Conservation (phyloP, 2,888 invertebrate species). For the Agrochola circellaris region DNA sequence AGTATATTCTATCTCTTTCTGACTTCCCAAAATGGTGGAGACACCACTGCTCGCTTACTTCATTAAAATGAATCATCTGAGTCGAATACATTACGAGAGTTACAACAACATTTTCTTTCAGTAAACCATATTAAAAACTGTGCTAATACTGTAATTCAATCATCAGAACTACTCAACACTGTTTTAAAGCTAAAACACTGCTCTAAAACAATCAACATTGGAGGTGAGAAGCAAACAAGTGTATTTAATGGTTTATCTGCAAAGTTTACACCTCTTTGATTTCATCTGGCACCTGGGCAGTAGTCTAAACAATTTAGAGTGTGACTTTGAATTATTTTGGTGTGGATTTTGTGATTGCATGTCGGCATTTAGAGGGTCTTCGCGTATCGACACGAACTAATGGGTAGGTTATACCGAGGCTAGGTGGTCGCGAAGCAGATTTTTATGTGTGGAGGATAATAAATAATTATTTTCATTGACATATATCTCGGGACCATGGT, state of each 20-base stretch:
- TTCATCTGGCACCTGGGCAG: conserved; percentile 55
- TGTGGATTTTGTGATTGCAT: conserved; percentile 21
- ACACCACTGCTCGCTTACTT: background rate
- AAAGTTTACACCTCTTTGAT: conserved; percentile 24
- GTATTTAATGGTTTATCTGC: conserved; percentile 54
- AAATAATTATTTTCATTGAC: no score
- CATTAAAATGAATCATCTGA: background rate
- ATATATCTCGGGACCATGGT: no score
- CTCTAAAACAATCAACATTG: conserved; percentile 37
- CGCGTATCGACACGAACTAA: background rate
- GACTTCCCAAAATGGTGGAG: background rate
- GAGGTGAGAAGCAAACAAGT: conserved; percentile 35
- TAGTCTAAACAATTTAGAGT: conserved; percentile 53
- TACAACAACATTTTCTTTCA: background rate
- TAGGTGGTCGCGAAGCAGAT: no score
- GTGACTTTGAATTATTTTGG: conserved; percentile 30
- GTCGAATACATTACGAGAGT: no score
- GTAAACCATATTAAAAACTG: background rate
- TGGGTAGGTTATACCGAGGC: no score
- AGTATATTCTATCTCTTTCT: no score
- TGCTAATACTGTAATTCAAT: conserved; percentile 21
- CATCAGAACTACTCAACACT: conserved; percentile 19
- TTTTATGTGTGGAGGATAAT: no score
- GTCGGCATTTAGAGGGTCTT: background rate
- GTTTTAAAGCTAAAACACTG: background rate